Evolutionary conservation across 92 coral and sea anemone species (phyloP).

Genomic region (Porites evermanni): DNA sequence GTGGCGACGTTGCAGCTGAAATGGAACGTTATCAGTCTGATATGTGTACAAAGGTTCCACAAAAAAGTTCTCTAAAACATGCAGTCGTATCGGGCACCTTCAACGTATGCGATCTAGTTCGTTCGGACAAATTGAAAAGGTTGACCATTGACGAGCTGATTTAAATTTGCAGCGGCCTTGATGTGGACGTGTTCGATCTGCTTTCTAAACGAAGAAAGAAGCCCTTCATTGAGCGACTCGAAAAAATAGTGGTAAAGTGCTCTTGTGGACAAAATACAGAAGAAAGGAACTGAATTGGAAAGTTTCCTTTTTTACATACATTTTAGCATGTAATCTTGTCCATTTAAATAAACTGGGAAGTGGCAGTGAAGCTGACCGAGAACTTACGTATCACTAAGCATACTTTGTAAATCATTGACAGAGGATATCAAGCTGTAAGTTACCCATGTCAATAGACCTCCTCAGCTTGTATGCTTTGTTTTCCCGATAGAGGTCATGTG

Average conservation of each 20-base stretch:
- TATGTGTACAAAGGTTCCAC: slow-evolving; percentile 11
- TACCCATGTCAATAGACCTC: no score
- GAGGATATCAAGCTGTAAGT: no score
- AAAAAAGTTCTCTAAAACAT: not conserved
- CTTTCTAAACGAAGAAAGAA: not conserved
- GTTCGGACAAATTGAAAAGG: not conserved
- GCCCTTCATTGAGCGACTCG: not conserved
- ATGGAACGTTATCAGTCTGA: slow-evolving; percentile 3
- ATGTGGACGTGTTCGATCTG: not conserved
- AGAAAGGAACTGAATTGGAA: not conserved
- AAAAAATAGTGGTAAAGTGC: not conserved
- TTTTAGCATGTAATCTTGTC: no score
- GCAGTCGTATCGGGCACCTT: slow-evolving; percentile 1
- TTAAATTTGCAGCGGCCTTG: not conserved
- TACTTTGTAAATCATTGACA: no score
- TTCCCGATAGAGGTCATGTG: no score
- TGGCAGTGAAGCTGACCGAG: no score
- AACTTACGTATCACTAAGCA: no score
- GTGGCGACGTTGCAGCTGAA: slow-evolving; percentile 21
- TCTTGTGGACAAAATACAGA: not conserved
- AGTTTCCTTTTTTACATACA: not conserved
- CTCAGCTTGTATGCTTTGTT: no score
- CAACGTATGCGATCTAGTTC: slow-evolving; percentile 26
- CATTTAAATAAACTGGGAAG: no score
- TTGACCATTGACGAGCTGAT: not conserved